Conservation (phyloP, 2,888 invertebrate genomes). For the Sinopyrophorus schimmeli region DNA sequence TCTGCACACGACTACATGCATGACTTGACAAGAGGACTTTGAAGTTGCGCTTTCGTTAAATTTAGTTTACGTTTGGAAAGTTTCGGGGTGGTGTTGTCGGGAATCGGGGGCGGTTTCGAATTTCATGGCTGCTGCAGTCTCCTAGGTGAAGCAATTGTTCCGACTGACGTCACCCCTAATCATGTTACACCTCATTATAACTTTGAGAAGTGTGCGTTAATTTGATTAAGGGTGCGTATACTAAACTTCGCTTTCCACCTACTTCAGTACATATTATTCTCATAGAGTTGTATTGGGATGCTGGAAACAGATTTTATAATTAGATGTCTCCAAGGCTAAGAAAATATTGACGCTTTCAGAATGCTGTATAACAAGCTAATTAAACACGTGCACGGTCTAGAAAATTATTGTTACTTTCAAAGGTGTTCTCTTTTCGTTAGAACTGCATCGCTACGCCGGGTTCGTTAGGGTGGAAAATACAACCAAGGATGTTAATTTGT, state of each 20-base stretch:
- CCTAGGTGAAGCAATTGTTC: slow-evolving; percentile 61
- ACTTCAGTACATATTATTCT: slow-evolving; percentile 30
- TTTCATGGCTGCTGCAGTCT: slow-evolving; percentile 41
- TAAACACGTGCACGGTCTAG: neutral
- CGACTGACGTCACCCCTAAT: slow-evolving; percentile 59
- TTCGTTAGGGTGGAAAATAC: no score
- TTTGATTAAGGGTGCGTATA: slow-evolving; percentile 43
- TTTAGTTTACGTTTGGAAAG: slow-evolving; percentile 50
- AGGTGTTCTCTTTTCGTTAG: no score
- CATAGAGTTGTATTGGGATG: slow-evolving; percentile 34
- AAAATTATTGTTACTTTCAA: no score
- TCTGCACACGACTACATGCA: slow-evolving; percentile 38
- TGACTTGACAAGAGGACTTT: slow-evolving; percentile 43
- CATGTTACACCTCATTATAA: slow-evolving; percentile 59
- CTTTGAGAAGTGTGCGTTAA: slow-evolving; percentile 47
- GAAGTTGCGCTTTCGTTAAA: slow-evolving; percentile 50
- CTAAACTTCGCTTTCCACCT: slow-evolving; percentile 32
- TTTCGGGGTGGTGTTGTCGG: slow-evolving; percentile 37
- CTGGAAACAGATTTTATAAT: slow-evolving; percentile 33
- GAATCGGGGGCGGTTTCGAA: slow-evolving; percentile 38
- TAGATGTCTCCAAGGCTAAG: slow-evolving; percentile 25
- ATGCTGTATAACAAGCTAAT: slow-evolving; percentile 11
- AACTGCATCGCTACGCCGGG: no score
- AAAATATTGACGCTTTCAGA: slow-evolving; percentile 13
- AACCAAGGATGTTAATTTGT: no score